These are phyloP conservation scores for Actias luna DNA, from an alignment of 2,888 invertebrate species.

Conservation along the genomic window DNA sequence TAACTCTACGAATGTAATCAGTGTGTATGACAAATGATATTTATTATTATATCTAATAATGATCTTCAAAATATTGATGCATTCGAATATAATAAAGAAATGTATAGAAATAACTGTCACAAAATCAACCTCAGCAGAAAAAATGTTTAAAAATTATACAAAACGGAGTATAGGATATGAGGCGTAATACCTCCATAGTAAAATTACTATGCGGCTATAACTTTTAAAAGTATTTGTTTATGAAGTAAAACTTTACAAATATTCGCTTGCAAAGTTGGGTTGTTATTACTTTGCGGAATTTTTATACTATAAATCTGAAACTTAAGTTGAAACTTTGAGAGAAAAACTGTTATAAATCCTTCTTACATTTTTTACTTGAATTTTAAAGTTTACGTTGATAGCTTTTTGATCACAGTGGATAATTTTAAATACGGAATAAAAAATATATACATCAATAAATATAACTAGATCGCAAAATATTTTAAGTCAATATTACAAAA, in stretches of 20 bases:
- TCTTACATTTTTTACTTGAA: background rate
- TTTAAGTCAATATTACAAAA: too few relatives aligned
- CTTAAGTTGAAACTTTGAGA: background rate
- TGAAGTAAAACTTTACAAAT: background rate
- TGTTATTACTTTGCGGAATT: background rate
- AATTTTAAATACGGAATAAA: too few relatives aligned
- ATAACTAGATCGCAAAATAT: too few relatives aligned
- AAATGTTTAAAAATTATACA: background rate
- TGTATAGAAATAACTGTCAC: background rate
- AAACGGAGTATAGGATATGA: background rate
- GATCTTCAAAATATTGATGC: too few relatives aligned
- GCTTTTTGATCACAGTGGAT: background rate
- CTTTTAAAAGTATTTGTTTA: background rate
- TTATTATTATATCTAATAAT: too few relatives aligned
- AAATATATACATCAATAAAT: background rate
- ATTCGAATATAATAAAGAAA: background rate
- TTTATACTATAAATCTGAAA: background rate
- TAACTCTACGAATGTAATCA: background rate
- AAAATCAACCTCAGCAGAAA: background rate
- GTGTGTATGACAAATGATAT: too few relatives aligned
- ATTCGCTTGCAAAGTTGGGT: background rate
- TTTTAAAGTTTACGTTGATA: background rate
- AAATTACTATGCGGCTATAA: background rate
- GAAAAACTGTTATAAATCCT: background rate
- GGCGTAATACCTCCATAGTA: background rate